Conservation (phyloP, 2,888 invertebrate genomes). For the Flabesymbios commensalis region DNA sequence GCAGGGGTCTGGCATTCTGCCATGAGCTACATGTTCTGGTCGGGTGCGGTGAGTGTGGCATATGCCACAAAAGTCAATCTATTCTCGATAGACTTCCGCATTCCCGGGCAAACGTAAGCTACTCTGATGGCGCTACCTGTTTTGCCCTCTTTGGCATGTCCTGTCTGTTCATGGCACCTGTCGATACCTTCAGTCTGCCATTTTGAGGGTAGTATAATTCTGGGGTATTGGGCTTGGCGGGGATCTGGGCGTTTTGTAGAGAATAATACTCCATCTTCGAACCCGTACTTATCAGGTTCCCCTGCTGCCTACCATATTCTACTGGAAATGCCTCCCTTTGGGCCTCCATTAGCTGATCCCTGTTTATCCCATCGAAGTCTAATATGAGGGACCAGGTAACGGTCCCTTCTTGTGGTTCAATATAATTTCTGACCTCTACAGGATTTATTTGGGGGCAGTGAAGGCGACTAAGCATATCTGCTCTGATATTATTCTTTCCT, state of each 20-base stretch:
- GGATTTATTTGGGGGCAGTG: no score
- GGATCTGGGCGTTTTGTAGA: no score
- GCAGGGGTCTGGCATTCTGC: conserved; percentile 3
- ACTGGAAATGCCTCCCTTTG: not conserved
- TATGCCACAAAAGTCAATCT: not conserved
- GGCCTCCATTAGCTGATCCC: not conserved
- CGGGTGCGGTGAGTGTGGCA: conserved; percentile 1
- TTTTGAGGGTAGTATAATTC: no score
- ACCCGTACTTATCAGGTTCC: not conserved
- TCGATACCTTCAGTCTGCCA: no score
- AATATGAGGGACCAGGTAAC: not conserved
- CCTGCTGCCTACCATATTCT: no score
- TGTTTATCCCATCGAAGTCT: conserved; percentile 3
- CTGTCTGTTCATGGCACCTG: conserved; percentile 5
- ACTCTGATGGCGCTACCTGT: not conserved
- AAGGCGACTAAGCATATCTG: no score
- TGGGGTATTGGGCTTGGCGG: no score
- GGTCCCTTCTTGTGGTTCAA: no score
- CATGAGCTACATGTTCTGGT: not conserved
- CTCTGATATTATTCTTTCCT: no score
- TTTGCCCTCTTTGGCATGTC: not conserved
- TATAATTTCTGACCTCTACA: no score
- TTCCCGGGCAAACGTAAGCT: conserved; percentile 15
- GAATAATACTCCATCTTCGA: not conserved
- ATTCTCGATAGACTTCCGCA: not conserved